Base-by-base conservation (phyloP, 2,888 invertebrate genomes). In the Limenitis arthemis region DNA sequence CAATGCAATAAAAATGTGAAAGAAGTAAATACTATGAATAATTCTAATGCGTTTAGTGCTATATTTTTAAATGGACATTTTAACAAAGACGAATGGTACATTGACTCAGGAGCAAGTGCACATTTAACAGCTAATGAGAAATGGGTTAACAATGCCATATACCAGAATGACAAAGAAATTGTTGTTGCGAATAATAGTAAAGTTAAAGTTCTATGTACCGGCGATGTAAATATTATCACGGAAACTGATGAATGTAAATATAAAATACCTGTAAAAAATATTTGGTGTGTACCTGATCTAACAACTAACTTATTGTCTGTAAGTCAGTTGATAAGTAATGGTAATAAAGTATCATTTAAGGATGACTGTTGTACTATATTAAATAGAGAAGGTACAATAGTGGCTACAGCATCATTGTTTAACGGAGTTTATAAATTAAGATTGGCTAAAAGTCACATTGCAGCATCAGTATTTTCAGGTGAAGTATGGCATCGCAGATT, bases 61-160 rank as follows among this genome's bases (percentile, higher is more conserved):
- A 20, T 20, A 20, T 20, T 20, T 20, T 20, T 20, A 34, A 34
- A 8, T 34, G 34, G 5, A 34, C 34, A 34, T 6, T 66, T 54
- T 49, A 59, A 39, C 20, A 61, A 58, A 49, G 47, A 47, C 20
- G 61, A 62, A 3, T 63, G 54, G 53, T 62, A 63, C 20, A 30
- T 61, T 3, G 63, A 62, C 31, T 56, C 56, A 0, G 62, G 59
- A 1, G 62, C 62, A 6, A 60, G 59, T 33, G 44, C 40, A 8
- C 59, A 61, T 29, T 49, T 60, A 56, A 56, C 54, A 5, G 12
- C 54, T 37, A 59, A 60, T 9, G 20, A 55, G 48, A 43, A 47
- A n/a, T 53, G 53, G 54, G 38, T 66, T 9, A 7, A 6, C 34
- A 34, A 34, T 7, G 34, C 7, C 8, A 5, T 34, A 9, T 7